These are phyloP conservation scores for Ondatra zibethicus DNA, from an alignment of 2,113 vertebrate genomes.

Conservation along the genomic window DNA sequence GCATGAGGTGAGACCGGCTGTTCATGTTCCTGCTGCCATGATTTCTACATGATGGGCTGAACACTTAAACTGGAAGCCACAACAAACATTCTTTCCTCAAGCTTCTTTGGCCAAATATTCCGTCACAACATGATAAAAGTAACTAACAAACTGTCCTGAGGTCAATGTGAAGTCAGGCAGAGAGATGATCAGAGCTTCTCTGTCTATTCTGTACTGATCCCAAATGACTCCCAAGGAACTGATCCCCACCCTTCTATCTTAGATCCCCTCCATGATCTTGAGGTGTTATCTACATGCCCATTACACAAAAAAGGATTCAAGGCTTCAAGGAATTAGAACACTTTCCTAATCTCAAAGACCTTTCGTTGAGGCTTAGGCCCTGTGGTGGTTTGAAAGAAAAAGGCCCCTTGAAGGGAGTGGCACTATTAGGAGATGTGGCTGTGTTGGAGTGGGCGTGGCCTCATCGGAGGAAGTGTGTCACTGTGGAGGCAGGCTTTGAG, in stretches of 20 bases:
- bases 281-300: background rate
- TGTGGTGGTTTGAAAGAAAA: background rate
- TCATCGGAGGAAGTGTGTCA: too few relatives aligned
- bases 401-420: too few relatives aligned
- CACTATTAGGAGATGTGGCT: background rate
- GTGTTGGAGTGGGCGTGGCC: too few relatives aligned
- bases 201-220: background rate
- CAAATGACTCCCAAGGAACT: background rate
- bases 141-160: background rate
- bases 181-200: background rate
- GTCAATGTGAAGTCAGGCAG: background rate
- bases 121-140: background rate
- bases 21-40: background rate
- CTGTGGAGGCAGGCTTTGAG: too few relatives aligned
- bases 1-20: too few relatives aligned
- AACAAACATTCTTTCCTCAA: background rate
- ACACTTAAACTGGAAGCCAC: background rate
- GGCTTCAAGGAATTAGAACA: background rate
- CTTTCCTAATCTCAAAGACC: background rate
- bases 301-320: background rate
- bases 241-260: background rate
- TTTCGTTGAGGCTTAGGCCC: background rate
- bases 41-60: background rate
- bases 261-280: background rate
- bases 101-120: background rate